phyloP scores from a whole-genome alignment of 2,797 vertebrate genomes.

The Poecilia velifera region DNA sequence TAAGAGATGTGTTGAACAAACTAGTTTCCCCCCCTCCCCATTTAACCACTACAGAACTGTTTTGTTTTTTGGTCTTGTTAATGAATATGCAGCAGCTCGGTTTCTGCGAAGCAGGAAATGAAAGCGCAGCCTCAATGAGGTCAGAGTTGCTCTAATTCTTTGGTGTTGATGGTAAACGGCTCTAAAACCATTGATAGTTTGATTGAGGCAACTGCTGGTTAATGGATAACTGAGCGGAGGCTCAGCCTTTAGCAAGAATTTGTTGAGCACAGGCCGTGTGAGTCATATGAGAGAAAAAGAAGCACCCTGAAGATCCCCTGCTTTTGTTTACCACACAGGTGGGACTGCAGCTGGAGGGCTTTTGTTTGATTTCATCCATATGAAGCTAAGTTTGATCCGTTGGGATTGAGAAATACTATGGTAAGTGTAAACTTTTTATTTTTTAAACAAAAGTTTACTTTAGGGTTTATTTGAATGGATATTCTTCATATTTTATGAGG shows the following conservation, averaged over 20 bases:
- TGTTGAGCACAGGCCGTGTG: slow-evolving; percentile 56
- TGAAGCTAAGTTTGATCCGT: slow-evolving; percentile 18
- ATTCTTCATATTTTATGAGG: not conserved
- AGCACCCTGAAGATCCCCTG: slow-evolving; percentile 2
- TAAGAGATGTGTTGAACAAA: not conserved
- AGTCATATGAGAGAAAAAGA: slow-evolving; percentile 26
- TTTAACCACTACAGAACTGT: not conserved
- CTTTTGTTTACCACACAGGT: slow-evolving; percentile 34
- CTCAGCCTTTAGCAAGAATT: slow-evolving; percentile 68
- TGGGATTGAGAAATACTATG: slow-evolving; percentile 53
- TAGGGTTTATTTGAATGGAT: not conserved
- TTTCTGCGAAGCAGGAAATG: slow-evolving; percentile 40
- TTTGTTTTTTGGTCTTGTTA: no score
- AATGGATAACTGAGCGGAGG: slow-evolving; percentile 75
- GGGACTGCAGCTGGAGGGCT: slow-evolving; percentile 22
- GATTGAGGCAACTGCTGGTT: slow-evolving; percentile 58
- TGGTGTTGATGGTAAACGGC: slow-evolving; percentile 16
- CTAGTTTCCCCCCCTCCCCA: no score
- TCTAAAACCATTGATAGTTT: slow-evolving; percentile 55
- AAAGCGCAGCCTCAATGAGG: not conserved
- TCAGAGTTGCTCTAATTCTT: slow-evolving; percentile 1
- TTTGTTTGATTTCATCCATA: slow-evolving; percentile 12
- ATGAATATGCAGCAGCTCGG: not conserved
- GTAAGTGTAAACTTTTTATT: slow-evolving; percentile 46
- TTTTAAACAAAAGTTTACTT: not conserved